Evolutionary conservation across 64 coral and sea anemone species (phyloP).

Genomic region (Dendrophyllia cribrosa): DNA sequence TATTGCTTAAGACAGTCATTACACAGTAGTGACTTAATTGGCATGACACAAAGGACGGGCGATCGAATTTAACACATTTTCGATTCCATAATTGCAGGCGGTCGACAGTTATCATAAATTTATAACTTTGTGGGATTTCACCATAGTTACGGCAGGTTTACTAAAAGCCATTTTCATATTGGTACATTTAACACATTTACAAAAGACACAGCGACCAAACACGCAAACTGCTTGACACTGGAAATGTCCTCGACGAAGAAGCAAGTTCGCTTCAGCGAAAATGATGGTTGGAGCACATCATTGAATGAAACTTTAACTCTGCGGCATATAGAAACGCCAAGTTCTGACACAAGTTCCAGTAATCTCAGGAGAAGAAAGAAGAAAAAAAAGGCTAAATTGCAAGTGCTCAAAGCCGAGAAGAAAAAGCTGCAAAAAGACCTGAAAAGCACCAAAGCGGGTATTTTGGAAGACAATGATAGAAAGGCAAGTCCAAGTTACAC

Average conservation of each 20-base stretch:
- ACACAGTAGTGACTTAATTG: constrained; percentile 6
- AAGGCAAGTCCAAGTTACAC: constrained; percentile 66
- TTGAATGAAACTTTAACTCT: background rate
- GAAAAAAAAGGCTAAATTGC: constrained; percentile 52
- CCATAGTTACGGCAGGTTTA: constrained; percentile 48
- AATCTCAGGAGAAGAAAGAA: constrained; percentile 23
- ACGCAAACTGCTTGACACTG: background rate
- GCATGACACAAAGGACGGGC: background rate
- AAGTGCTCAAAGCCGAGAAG: constrained; percentile 68
- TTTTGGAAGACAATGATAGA: constrained; percentile 71
- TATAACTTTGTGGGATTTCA: constrained; percentile 25
- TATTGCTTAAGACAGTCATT: background rate
- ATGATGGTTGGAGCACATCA: background rate
- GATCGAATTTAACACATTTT: background rate
- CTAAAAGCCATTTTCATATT: background rate
- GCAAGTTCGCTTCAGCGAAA: constrained; percentile 32
- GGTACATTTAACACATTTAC: background rate
- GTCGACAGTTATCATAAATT: constrained; percentile 49
- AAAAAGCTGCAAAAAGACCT: constrained; percentile 68
- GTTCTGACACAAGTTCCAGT: background rate
- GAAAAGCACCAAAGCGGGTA: constrained; percentile 44
- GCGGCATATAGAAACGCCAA: background rate
- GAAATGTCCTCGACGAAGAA: constrained; percentile 13
- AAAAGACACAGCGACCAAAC: background rate
- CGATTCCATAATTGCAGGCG: background rate